Evolutionary conservation across 2,797 vertebrate genomes (phyloP).

Genomic region (Labroides dimidiatus): DNA sequence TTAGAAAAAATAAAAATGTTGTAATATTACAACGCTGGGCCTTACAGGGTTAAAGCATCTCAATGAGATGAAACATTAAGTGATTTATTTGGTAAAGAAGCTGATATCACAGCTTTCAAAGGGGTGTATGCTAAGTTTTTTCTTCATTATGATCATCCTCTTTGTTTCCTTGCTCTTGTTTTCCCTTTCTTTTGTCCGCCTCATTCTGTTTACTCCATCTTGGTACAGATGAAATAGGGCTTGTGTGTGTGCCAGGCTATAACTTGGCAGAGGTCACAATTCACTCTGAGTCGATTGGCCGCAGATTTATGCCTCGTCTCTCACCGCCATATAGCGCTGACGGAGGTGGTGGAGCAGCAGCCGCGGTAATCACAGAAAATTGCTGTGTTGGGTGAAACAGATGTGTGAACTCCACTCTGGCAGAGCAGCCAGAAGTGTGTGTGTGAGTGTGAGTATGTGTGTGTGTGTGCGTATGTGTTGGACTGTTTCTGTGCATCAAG

Average conservation of each 20-base stretch:
- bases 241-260: conserved; percentile 36
- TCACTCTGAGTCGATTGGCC: conserved; percentile 76
- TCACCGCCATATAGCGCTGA: conserved; percentile 71
- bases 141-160: background rate
- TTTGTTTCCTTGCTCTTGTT: conserved; percentile 2
- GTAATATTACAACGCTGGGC: too few species aligned
- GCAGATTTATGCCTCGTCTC: conserved; percentile 74
- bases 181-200: background rate
- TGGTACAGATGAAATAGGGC: conserved; percentile 45
- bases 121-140: background rate
- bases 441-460: conserved; percentile 15
- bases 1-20: too few species aligned
- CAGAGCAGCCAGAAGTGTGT: conserved; percentile 28
- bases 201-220: background rate
- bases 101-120: conserved; percentile 15
- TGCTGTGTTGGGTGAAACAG: conserved; percentile 67
- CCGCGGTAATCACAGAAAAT: conserved; percentile 72
- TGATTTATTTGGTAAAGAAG: conserved; percentile 21
- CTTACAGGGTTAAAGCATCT: too few species aligned
- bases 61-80: conserved; percentile 15
- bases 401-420: conserved; percentile 54
- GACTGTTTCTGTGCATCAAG: conserved; percentile 20
- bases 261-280: conserved; percentile 73
- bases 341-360: conserved; percentile 56
- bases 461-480: conserved; percentile 14